Conservation (phyloP, 2,113 vertebrate genomes). For the Aphelocoma coerulescens region DNA sequence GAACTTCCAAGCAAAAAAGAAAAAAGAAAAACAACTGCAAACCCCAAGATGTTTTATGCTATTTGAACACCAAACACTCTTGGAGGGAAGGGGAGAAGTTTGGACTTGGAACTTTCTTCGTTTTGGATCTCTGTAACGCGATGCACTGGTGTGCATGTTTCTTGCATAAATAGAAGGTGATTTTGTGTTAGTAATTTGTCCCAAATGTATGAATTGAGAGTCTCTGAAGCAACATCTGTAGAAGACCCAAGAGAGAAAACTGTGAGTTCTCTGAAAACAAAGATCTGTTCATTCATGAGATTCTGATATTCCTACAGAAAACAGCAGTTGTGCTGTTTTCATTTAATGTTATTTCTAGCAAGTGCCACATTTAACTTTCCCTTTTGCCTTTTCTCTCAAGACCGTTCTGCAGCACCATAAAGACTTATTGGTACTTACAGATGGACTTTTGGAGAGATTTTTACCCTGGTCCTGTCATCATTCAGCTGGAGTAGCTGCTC, state of each 20-base stretch:
- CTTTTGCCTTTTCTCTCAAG: not conserved
- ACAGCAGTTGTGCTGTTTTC: not conserved
- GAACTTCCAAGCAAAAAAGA: not conserved
- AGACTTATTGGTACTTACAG: not conserved
- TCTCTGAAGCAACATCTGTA: constrained; percentile 42
- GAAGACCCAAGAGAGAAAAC: constrained; percentile 9
- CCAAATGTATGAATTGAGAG: not conserved
- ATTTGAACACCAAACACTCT: not conserved
- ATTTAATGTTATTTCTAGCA: not conserved
- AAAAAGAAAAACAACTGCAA: not conserved
- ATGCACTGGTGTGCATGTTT: not conserved
- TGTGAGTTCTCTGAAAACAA: not conserved
- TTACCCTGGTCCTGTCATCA: not conserved
- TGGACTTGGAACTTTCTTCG: not conserved
- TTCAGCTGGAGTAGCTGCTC: not conserved
- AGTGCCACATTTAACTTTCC: not conserved
- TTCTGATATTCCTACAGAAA: not conserved
- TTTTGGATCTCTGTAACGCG: not conserved
- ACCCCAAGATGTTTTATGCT: not conserved
- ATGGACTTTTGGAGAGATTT: not conserved
- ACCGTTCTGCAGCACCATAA: not conserved
- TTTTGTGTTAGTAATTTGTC: not conserved
- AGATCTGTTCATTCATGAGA: not conserved
- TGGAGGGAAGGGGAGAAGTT: not conserved
- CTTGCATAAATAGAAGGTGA: not conserved